A percentile compares a stretch with the other conserved stretches of the same genome.
These are phyloP conservation scores for Onychomys torridus DNA, from an alignment of 2,797 vertebrate species.

Conservation along the genomic window DNA sequence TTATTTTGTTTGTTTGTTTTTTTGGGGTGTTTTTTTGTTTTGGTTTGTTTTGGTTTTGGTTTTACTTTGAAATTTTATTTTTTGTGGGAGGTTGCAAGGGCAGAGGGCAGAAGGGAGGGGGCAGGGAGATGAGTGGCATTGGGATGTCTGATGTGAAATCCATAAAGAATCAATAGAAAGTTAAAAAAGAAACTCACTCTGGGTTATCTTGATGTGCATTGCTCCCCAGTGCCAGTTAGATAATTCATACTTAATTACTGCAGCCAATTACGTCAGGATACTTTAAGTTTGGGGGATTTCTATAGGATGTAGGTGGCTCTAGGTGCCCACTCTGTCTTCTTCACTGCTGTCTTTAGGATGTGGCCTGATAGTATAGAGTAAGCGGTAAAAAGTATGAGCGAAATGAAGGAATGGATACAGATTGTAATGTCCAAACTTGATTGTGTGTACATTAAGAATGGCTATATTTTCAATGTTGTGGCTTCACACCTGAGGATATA, in stretches of 20 bases:
- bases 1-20: too few relatives aligned
- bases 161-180: background rate
- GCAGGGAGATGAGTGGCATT: background rate
- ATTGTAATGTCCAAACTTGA: background rate
- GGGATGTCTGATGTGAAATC: background rate
- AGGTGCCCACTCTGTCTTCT: too few relatives aligned
- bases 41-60: too few relatives aligned
- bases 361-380: background rate
- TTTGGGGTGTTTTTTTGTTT: too few relatives aligned
- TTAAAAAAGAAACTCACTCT: background rate
- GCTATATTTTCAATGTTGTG: background rate
- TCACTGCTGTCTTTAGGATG: background rate
- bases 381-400: background rate
- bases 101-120: background rate
- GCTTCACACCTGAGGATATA: background rate
- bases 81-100: background rate
- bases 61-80: background rate
- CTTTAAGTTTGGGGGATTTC: background rate
- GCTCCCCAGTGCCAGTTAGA: background rate
- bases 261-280: background rate
- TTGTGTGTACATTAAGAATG: background rate
- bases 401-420: background rate
- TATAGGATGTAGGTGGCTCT: background rate
- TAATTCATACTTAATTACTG: background rate
- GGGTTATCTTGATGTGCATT: background rate